phyloP scores from a whole-genome alignment of 2,113 vertebrate genomes.

The Talpa occidentalis region DNA sequence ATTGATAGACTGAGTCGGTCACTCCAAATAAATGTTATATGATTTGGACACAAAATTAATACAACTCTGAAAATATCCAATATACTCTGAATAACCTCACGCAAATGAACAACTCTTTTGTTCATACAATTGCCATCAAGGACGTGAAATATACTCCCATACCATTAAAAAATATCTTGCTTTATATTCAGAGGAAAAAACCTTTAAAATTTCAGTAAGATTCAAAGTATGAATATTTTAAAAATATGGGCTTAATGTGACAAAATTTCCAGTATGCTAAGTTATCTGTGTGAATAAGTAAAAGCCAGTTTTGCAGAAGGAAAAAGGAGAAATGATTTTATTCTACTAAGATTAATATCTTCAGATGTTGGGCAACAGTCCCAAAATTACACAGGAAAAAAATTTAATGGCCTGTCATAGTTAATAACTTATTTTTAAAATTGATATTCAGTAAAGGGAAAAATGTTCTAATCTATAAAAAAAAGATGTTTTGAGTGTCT shows the following conservation, averaged over 20 bases:
- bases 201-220: not conserved
- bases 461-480: slow-evolving; percentile 28
- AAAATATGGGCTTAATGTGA: slow-evolving; percentile 2
- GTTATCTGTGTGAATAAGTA: not conserved
- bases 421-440: slow-evolving; percentile 51
- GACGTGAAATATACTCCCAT: slow-evolving; percentile 32
- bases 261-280: not conserved
- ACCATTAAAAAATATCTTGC: slow-evolving; percentile 55
- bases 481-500: not conserved
- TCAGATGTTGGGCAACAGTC: not conserved
- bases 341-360: not conserved
- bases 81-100: not conserved
- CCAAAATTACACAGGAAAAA: slow-evolving; percentile 44
- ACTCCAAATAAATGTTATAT: slow-evolving; percentile 2
- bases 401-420: slow-evolving; percentile 10
- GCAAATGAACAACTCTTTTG: not conserved
- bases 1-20: not conserved
- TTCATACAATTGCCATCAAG: not conserved
- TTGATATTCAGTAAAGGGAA: slow-evolving; percentile 41
- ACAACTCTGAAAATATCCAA: not conserved
- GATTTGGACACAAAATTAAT: slow-evolving; percentile 3
- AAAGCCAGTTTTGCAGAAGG: not conserved
- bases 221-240: slow-evolving; percentile 37
- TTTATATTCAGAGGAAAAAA: not conserved
- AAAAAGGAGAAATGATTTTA: slow-evolving; percentile 27